Base-by-base conservation (phyloP, 2,113 vertebrate genomes). In the Elachura formosa region DNA sequence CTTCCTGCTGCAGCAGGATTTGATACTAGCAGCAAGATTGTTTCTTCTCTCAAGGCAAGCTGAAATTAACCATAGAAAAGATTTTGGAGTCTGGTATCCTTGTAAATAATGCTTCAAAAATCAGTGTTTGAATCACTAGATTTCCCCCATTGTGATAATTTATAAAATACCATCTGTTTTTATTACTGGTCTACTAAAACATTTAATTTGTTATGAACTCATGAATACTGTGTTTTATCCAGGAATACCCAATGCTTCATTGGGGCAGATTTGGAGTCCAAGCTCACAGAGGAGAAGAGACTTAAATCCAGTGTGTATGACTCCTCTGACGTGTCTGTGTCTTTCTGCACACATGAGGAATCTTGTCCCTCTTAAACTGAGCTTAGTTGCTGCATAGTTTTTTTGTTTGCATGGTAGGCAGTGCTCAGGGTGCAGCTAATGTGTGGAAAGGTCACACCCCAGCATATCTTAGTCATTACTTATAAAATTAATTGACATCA, bases 1-100 rank as follows among this genome's bases (percentile, higher is more conserved):
- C 90, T 96, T 91, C 54, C 52, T 5, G n/a, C 87, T 73, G 72
- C 73, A 84, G 71, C 33, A 83, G 82, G 67, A 83, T 95, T 91
- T 87, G 94, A 92, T 84, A 48, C 29, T 34, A 43, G 55, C 68
- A 88, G 78, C n/a, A 49, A 91, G 87, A 86, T 83, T 84, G 84
- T 17, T 62, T 77, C 83, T 93, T 0, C 29, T 81, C 45, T 64
- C 36, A 29, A 40, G 66, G 28, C 59, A 91, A 64, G 24, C 33
- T 68, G 64, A 81, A 94, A 94, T 71, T 71, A 29, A 49, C 28
- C 34, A 40, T 5, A n/a, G 31, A 62, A 92, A 79, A 83, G 10
- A 45, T 12, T 58, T 58, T 17, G 11, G 54, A 17, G 4, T 7
- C 33, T 72, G 18, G 90, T 87, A 46, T 7, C 9, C 12, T 41